Evolutionary conservation across 2,113 vertebrate genomes (phyloP).

Genomic region (Pterophyllum scalare): DNA sequence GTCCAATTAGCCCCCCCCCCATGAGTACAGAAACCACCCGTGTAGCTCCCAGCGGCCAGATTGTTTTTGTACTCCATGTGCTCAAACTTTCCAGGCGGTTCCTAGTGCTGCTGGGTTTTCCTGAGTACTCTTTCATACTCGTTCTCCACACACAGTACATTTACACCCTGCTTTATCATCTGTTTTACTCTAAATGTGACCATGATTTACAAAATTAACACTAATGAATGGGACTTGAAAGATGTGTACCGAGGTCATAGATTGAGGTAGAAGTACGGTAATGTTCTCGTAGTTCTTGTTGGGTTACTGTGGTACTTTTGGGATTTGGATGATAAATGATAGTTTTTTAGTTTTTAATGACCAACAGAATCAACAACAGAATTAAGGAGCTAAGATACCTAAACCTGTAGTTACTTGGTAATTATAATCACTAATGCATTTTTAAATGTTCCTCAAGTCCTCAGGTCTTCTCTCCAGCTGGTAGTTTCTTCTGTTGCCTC

Average conservation of each 20-base stretch:
- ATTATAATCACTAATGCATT: too few relatives aligned
- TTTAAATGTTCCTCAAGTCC: background rate
- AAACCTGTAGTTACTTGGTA: fast-evolving
- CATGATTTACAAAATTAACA: fast-evolving
- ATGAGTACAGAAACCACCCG: background rate
- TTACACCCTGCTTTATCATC: too few relatives aligned
- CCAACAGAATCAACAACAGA: background rate
- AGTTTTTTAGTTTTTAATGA: background rate
- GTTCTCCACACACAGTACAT: too few relatives aligned
- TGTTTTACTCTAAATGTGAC: background rate
- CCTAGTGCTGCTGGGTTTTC: background rate
- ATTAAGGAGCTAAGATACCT: background rate
- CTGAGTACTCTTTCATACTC: fast-evolving
- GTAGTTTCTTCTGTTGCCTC: background rate
- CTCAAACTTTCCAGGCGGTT: background rate
- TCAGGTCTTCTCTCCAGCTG: background rate
- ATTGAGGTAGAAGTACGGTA: background rate
- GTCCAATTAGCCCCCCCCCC: background rate
- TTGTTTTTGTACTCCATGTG: background rate
- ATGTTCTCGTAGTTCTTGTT: background rate
- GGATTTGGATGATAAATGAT: background rate
- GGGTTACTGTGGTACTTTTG: background rate
- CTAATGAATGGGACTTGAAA: background rate
- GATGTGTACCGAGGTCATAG: background rate
- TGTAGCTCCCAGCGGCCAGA: fast-evolving